A percentile compares a stretch with the other conserved stretches of the same genome.
Evolutionary conservation across 1,140 invertebrate species (phyloP).

Genomic region (Drosophila pandora): DNA sequence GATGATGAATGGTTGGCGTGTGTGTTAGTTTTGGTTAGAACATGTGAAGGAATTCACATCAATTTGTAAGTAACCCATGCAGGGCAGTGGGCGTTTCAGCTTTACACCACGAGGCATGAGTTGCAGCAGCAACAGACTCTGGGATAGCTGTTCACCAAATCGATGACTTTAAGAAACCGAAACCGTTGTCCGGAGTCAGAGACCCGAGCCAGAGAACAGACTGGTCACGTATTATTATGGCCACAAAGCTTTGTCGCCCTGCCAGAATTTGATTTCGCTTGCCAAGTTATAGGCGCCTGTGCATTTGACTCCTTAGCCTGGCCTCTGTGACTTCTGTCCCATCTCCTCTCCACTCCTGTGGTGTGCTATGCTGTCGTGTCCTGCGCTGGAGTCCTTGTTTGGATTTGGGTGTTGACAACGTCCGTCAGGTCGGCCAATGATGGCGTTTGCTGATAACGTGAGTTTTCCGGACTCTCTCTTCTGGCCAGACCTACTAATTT

Average conservation of each 20-base stretch:
- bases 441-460: conserved; percentile 75
- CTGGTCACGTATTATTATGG: conserved; percentile 78
- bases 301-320: conserved; percentile 35
- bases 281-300: conserved; percentile 69
- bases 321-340: conserved; percentile 2
- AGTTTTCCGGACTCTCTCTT: conserved; percentile 24
- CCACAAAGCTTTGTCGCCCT: conserved; percentile 61
- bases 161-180: conserved; percentile 55
- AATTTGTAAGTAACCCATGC: conserved; percentile 57
- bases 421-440: conserved; percentile 68
- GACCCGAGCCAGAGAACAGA: conserved; percentile 41
- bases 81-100: conserved; percentile 32
- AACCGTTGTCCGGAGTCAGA: conserved; percentile 21
- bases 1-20: conserved; percentile 73
- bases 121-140: conserved; percentile 1
- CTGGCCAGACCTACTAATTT: conserved; percentile 74
- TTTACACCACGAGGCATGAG: conserved; percentile 22
- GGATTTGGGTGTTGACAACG: conserved; percentile 72
- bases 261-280: conserved; percentile 74
- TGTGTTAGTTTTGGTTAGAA: conserved; percentile 49
- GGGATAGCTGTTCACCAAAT: conserved; percentile 38
- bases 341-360: conserved; percentile 2
- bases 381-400: conserved; percentile 20
- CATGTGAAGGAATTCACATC: conserved; percentile 78
- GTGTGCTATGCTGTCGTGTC: not conserved